Evolutionary conservation across 1,140 invertebrate species (phyloP).

Genomic region (Lepidurus arcticus): DNA sequence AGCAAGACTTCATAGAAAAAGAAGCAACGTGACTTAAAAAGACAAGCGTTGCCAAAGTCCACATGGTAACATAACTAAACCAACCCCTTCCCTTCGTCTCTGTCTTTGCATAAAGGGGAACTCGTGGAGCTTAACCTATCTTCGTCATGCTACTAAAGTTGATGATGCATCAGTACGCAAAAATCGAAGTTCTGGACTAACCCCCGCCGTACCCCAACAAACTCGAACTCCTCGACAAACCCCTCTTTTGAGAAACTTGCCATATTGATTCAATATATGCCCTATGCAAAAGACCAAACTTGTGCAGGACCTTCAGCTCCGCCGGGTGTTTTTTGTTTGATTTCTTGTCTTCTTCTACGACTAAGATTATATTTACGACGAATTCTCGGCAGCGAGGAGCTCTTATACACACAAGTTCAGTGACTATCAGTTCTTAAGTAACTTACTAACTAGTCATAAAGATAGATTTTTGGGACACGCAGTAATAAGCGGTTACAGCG

Average conservation of each 20-base stretch:
- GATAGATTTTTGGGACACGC: no score
- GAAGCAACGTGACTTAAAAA: background rate
- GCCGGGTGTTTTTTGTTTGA: no score
- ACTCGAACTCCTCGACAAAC: background rate
- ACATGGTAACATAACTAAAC: background rate
- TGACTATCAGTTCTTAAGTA: no score
- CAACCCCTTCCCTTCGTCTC: background rate
- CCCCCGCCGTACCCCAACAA: no score
- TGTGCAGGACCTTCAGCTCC: background rate
- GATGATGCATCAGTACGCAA: conserved; percentile 1
- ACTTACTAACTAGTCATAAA: no score
- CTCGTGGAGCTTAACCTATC: background rate
- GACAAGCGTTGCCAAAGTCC: background rate
- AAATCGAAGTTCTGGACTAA: background rate
- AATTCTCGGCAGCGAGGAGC: no score
- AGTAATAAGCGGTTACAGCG: no score
- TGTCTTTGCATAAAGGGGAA: background rate
- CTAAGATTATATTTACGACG: no score
- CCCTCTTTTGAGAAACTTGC: background rate
- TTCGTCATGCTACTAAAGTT: background rate
- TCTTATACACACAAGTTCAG: no score
- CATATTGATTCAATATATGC: background rate
- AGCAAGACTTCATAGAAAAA: background rate
- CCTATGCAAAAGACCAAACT: background rate
- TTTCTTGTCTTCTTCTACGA: no score